phyloP scores from a whole-genome alignment of 2,797 vertebrate species.

The Sebastes steindachneri region DNA sequence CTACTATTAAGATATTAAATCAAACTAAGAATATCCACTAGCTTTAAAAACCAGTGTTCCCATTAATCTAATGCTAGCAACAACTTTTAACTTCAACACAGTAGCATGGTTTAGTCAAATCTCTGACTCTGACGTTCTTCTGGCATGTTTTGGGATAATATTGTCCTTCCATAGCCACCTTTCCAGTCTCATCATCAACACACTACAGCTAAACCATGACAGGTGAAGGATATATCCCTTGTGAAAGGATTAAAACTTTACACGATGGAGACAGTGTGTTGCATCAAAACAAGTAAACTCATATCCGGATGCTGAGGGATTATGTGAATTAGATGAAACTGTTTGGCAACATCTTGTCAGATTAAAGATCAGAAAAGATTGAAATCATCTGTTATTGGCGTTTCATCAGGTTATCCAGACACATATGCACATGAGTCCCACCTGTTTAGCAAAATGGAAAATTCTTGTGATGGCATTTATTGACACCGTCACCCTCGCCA shows the following conservation, averaged over 20 bases:
- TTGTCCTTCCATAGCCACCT: neutral
- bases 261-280: neutral
- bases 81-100: neutral
- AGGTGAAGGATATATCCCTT: neutral
- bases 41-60: neutral
- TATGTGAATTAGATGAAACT: neutral
- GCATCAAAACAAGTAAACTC: neutral
- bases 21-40: neutral
- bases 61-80: neutral
- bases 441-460: conserved; percentile 8
- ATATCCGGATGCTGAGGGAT: neutral
- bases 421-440: neutral
- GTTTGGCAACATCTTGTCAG: neutral
- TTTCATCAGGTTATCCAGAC: neutral
- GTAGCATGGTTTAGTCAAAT: neutral
- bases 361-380: neutral
- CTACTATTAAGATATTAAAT: neutral
- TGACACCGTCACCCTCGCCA: neutral
- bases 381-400: neutral
- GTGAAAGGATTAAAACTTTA: neutral
- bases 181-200: neutral
- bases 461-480: conserved; percentile 8
- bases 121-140: neutral
- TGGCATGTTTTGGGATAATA: neutral
- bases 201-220: neutral